Percentiles rank a stretch among this genome's conserved stretches.
phyloP scores from a whole-genome alignment of 1,140 invertebrate species.

The Lucilia cuprina region DNA sequence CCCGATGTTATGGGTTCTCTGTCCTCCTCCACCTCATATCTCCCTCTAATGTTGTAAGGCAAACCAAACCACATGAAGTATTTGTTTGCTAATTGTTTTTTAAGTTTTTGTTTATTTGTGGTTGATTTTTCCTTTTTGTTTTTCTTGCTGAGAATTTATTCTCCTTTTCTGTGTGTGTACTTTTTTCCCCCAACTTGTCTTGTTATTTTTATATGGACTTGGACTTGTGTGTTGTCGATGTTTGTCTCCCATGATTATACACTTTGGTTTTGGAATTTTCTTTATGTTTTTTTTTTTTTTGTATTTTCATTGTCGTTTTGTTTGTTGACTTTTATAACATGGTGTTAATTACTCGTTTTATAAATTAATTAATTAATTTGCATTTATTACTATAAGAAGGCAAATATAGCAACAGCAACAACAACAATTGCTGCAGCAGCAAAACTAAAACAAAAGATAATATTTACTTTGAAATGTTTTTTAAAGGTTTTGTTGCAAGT shows the following conservation, averaged over 20 bases:
- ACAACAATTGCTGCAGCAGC: too few species aligned
- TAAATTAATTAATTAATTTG: constrained; percentile 55
- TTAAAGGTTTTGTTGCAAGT: neutral
- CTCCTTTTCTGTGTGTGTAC: neutral
- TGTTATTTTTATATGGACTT: neutral
- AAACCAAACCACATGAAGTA: neutral
- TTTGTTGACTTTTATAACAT: constrained; percentile 41
- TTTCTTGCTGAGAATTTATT: neutral
- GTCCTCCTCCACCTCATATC: neutral
- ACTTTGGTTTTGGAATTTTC: neutral
- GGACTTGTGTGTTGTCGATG: neutral
- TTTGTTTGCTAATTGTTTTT: constrained; percentile 13
- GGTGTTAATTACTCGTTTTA: constrained; percentile 61
- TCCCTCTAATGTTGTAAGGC: neutral
- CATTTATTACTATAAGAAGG: neutral
- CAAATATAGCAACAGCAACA: neutral
- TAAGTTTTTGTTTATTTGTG: neutral
- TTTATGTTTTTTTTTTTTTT: neutral
- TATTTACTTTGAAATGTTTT: neutral
- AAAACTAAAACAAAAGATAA: neutral
- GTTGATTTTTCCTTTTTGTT: neutral
- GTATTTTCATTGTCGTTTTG: constrained; percentile 27
- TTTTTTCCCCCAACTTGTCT: neutral
- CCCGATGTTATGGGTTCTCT: neutral
- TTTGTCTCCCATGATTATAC: constrained; percentile 3